phyloP scores from a whole-genome alignment of 92 coral and sea anemone genomes.

The Bergia sp. region DNA sequence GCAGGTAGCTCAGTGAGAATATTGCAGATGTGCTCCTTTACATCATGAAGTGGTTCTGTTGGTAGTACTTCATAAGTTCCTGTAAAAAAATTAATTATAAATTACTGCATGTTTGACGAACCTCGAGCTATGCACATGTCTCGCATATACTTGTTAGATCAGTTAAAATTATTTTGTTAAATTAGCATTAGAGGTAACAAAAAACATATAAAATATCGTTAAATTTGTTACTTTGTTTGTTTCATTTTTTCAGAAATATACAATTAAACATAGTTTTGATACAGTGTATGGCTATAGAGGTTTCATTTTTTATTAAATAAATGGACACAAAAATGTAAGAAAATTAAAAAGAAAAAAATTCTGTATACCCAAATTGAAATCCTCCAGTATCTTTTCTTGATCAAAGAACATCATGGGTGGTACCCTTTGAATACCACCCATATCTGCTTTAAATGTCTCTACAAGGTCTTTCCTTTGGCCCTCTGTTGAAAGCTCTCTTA shows the following conservation, averaged over 20 bases:
- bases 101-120: neutral
- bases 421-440: constrained; percentile 55
- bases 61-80: constrained; percentile 60
- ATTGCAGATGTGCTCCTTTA: constrained; percentile 51
- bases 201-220: neutral
- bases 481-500: constrained; percentile 41
- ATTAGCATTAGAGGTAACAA: neutral
- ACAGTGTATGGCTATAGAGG: neutral
- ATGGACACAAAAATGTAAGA: neutral
- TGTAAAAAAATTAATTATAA: constrained; percentile 2
- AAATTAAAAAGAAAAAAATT: constrained; percentile 1
- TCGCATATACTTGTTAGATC: neutral
- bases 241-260: too few species aligned
- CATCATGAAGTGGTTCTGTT: constrained; percentile 59
- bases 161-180: neutral
- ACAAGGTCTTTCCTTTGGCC: constrained; percentile 48
- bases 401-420: constrained; percentile 52
- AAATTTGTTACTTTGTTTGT: neutral
- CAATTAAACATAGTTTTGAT: too few species aligned
- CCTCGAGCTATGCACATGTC: neutral
- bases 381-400: constrained; percentile 47
- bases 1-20: constrained; percentile 54
- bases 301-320: neutral
- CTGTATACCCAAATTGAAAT: constrained; percentile 41
- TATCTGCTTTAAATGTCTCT: constrained; percentile 33